Evolutionary conservation across 1,140 invertebrate species (phyloP), one percentile per base, ranked within the genome.

Genomic region (Calliphora vicina): DNA sequence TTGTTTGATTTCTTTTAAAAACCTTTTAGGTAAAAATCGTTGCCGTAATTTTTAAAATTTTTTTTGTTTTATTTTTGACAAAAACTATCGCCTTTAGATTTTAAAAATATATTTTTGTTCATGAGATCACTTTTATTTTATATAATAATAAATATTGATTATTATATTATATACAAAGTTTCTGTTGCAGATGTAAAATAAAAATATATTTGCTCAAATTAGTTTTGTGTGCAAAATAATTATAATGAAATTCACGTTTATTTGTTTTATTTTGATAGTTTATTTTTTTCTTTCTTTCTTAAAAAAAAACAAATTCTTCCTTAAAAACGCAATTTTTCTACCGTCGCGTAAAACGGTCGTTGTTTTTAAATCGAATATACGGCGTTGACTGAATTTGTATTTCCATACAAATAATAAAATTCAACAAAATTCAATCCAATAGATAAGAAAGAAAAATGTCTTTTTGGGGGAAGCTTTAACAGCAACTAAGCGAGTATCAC

Each of bases 301-400:
- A 27, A 27, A 72, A 72, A 72, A 71, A 35, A 6, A 5, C 10
- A 35, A 35, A 35, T 43, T 78, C 74, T 76, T 43, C 29, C 20
- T 42, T 78, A 12, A 43, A 42, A 25, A 76, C 17, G n/a, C 25
- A 78, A 78, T 78, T 78, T 78, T 78, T 78, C 74, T 27, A 43
- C 74, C 74, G 74, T 78, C 74, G 74, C 74, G 74, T 43, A 45
- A 43, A 78, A 78, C 74, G 74, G 74, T 78, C 74, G 74, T 78
- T 78, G 74, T 78, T 78, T 76, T 78, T 78, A 20, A 78, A 78
- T 78, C 74, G 74, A 78, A 45, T 78, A 78, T 43, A 43, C 25
- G 35, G 35, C 35, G 35, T 78, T 25, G 74, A 78, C 74, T 78
- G 74, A 78, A 20, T 43, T 43, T 1, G n/a, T 42, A 35, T 42